Evolutionary conservation across 2,797 vertebrate genomes (phyloP).

Genomic region (Peromyscus melanophrys): DNA sequence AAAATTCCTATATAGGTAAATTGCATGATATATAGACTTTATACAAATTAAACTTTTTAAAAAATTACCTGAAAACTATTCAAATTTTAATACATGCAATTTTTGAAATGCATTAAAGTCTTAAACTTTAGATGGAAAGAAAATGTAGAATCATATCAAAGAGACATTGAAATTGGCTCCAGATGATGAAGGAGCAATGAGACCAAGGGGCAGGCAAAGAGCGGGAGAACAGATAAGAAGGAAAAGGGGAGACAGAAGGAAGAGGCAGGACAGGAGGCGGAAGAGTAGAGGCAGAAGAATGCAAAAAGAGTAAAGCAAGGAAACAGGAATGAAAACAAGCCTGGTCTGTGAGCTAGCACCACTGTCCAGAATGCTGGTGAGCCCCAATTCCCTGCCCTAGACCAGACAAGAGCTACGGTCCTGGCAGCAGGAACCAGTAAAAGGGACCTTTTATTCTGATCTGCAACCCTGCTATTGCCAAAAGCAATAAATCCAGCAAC

Average conservation of each 20-base stretch:
- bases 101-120: background rate
- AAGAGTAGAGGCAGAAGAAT: background rate
- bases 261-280: background rate
- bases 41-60: background rate
- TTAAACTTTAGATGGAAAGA: background rate
- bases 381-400: background rate
- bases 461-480: background rate
- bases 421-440: background rate
- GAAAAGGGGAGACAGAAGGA: too few species aligned
- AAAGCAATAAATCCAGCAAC: background rate
- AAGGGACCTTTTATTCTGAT: background rate
- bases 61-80: conserved; percentile 36
- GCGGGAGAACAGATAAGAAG: background rate
- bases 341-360: background rate
- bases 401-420: background rate
- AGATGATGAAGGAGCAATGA: background rate
- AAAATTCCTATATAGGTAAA: background rate
- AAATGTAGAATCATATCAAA: background rate
- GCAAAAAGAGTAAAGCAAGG: background rate
- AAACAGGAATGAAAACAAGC: background rate
- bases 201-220: background rate
- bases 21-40: background rate
- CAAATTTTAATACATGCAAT: background rate
- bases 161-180: background rate
- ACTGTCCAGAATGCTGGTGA: background rate